Evolutionary conservation across 2,888 invertebrate genomes (phyloP).

Genomic region (Ennomos quercinarius): DNA sequence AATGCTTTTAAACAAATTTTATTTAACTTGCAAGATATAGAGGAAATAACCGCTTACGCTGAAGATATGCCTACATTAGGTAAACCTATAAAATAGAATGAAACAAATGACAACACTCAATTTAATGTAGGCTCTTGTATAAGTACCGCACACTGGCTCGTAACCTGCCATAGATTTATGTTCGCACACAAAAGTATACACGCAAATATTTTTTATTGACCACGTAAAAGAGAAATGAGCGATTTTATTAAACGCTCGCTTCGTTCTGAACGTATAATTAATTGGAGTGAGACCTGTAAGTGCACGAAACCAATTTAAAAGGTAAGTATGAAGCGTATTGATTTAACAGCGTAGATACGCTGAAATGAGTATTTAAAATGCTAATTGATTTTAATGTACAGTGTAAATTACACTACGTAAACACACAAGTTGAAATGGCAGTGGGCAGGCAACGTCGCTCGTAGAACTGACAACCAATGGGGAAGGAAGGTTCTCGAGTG

Average conservation of each 20-base stretch:
- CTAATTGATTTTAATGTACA: conserved; percentile 15
- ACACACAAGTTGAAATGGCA: no score
- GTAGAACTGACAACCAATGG: no score
- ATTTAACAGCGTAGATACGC: conserved; percentile 12
- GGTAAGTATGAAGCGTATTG: conserved; percentile 50
- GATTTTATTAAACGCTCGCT: conserved; percentile 35
- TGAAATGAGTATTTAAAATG: conserved; percentile 12
- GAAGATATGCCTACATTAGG: no score
- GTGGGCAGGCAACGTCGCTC: no score
- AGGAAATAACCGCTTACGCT: not conserved
- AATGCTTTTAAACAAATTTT: no score
- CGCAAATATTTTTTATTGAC: conserved; percentile 53
- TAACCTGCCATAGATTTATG: conserved; percentile 14
- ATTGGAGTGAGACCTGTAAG: conserved; percentile 64
- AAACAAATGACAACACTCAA: conserved; percentile 6
- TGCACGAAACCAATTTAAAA: no score
- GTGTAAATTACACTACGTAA: conserved; percentile 16
- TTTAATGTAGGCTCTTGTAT: conserved; percentile 15
- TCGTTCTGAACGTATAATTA: conserved; percentile 60
- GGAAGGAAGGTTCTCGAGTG: no score
- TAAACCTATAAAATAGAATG: not conserved
- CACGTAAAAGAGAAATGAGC: conserved; percentile 54
- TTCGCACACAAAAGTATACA: conserved; percentile 19
- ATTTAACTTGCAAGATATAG: no score
- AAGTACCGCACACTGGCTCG: conserved; percentile 9